These are phyloP conservation scores for Philaethria dido DNA, from an alignment of 2,888 invertebrate species.

Conservation along the genomic window DNA sequence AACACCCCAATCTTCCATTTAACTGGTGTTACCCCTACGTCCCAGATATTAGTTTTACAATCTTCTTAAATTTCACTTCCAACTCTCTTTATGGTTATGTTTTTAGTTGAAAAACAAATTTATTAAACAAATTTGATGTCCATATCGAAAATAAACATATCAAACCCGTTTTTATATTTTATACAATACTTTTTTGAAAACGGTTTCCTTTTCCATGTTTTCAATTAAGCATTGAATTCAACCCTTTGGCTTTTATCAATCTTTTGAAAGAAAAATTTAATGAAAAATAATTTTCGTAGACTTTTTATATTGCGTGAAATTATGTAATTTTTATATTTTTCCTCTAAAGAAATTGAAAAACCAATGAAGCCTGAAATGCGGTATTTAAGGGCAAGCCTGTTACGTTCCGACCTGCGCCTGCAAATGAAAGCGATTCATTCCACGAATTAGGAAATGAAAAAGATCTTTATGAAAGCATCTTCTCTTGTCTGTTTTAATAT, in stretches of 20 bases:
- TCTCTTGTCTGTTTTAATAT: slow-evolving; percentile 22
- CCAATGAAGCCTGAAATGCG: slow-evolving; percentile 24
- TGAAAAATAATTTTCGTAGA: slow-evolving; percentile 2
- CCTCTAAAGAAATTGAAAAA: slow-evolving; percentile 23
- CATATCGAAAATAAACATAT: no score
- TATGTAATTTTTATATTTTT: slow-evolving; percentile 16
- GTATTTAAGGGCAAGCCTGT: slow-evolving; percentile 20
- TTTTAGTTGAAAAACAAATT: not conserved
- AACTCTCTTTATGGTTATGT: not conserved
- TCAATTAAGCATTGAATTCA: slow-evolving; percentile 12
- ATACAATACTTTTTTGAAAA: not conserved
- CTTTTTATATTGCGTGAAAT: slow-evolving; percentile 3
- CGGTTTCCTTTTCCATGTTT: not conserved
- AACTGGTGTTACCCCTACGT: no score
- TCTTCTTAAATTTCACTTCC: no score
- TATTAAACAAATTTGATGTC: not conserved
- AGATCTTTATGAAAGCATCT: slow-evolving; percentile 38
- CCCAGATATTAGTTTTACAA: no score
- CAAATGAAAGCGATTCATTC: slow-evolving; percentile 67
- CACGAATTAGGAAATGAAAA: slow-evolving; percentile 65
- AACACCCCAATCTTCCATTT: no score
- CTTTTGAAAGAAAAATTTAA: not conserved
- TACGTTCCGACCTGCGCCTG: slow-evolving; percentile 46
- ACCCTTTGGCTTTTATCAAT: slow-evolving; percentile 4
- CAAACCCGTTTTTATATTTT: no score